Percentiles rank a stretch among this genome's conserved stretches.
These are phyloP conservation scores for Drosophila paranaensis DNA, from an alignment of 2,888 invertebrate species.

Conservation along the genomic window DNA sequence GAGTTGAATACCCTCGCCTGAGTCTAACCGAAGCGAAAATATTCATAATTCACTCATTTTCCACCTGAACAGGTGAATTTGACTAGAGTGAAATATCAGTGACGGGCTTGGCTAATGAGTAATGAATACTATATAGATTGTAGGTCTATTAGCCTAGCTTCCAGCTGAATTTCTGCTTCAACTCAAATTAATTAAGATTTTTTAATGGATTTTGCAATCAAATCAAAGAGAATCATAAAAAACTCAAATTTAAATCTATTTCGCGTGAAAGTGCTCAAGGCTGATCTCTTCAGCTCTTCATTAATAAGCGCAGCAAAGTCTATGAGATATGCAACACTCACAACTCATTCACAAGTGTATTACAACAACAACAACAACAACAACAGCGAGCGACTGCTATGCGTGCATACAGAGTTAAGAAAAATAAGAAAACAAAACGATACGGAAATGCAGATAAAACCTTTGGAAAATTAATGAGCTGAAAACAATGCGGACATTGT, in stretches of 20 bases:
- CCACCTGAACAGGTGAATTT: too few species aligned
- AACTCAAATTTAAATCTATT: too few species aligned
- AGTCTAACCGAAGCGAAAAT: too few species aligned
- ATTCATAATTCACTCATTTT: too few species aligned
- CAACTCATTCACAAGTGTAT: constrained; percentile 21
- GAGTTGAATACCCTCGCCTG: constrained; percentile 20
- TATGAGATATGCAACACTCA: constrained; percentile 4
- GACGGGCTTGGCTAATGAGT: too few species aligned
- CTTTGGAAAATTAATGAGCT: constrained; percentile 78
- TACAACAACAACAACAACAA: constrained; percentile 21
- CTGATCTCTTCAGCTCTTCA: background rate
- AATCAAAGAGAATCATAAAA: too few species aligned
- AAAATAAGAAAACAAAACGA: constrained; percentile 37
- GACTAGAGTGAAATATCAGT: too few species aligned
- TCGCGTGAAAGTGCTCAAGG: background rate
- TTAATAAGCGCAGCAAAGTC: background rate
- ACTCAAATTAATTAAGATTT: background rate
- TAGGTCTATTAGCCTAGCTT: too few species aligned
- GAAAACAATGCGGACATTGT: constrained; percentile 77
- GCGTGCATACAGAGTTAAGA: constrained; percentile 44
- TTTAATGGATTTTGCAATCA: background rate
- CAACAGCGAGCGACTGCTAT: constrained; percentile 39
- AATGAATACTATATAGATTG: too few species aligned
- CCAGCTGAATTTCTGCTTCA: too few species aligned
- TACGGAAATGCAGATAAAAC: constrained; percentile 80